Evolutionary conservation across 1,140 invertebrate species (phyloP).

Genomic region (Vollenhovia emeryi): DNA sequence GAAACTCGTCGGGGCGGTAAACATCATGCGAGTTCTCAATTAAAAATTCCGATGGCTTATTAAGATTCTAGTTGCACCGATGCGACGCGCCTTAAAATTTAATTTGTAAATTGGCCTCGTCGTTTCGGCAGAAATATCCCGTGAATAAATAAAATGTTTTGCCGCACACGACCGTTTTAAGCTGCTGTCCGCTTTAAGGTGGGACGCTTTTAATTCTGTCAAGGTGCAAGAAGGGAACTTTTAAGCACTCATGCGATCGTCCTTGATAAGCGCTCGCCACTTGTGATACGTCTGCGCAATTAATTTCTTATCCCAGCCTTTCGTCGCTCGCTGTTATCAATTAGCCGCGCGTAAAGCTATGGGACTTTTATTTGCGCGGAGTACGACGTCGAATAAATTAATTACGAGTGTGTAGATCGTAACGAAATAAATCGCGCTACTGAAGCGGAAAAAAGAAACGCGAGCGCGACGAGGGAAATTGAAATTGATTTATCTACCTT

Average conservation of each 20-base stretch:
- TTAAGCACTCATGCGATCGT: not conserved
- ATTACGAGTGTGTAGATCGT: conserved; percentile 31
- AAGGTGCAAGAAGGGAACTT: not conserved
- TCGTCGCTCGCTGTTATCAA: conserved; percentile 10
- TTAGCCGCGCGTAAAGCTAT: conserved; percentile 17
- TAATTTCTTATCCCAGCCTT: conserved; percentile 25
- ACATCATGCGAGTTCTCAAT: not conserved
- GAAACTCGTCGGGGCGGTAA: not conserved
- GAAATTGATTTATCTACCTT: conserved; percentile 14
- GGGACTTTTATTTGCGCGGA: conserved; percentile 26
- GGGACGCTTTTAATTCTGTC: conserved; percentile 15
- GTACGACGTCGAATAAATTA: conserved; percentile 48
- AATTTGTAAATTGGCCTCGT: not conserved
- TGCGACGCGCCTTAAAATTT: not conserved
- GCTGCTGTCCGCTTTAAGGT: conserved; percentile 1
- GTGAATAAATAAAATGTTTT: conserved; percentile 26
- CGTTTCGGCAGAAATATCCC: not conserved
- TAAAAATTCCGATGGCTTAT: not conserved
- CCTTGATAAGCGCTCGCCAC: not conserved
- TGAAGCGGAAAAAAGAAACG: conserved; percentile 21
- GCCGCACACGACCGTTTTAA: not conserved
- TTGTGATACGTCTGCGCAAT: conserved; percentile 5
- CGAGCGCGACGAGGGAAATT: not conserved
- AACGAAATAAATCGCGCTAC: not conserved
- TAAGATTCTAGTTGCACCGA: not conserved